Conservation (phyloP, 2,888 invertebrate genomes). For the Hirtodrosophila trivittata region DNA sequence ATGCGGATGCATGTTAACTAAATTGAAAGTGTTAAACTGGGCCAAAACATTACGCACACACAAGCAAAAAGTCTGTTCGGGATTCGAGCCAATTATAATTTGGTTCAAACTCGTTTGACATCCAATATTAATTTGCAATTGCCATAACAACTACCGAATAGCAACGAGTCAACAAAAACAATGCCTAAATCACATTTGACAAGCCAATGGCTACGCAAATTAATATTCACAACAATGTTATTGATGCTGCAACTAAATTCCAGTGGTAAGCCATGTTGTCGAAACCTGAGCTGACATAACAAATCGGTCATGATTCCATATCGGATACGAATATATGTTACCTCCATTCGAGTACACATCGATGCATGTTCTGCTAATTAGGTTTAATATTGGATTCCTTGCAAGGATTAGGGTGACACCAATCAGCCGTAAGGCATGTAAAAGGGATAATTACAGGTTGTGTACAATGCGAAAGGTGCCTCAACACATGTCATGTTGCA, state of each 20-base stretch:
- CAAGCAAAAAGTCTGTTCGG: constrained; percentile 19
- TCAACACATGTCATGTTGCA: too few species aligned
- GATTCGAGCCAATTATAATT: constrained; percentile 26
- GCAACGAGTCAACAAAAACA: constrained; percentile 35
- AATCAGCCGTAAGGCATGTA: too few species aligned
- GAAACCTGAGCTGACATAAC: constrained; percentile 1
- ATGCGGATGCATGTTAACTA: constrained; percentile 19
- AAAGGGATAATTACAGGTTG: too few species aligned
- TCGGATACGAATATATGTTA: constrained; percentile 3
- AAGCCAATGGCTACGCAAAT: constrained; percentile 50
- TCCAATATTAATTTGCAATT: constrained; percentile 14
- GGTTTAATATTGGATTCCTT: too few species aligned
- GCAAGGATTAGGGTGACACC: too few species aligned
- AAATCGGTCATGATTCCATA: constrained; percentile 12
- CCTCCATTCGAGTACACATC: too few species aligned
- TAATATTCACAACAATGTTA: constrained; percentile 53
- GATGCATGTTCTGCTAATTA: too few species aligned
- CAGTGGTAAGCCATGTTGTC: constrained; percentile 53
- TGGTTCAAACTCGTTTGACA: constrained; percentile 2
- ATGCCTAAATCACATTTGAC: constrained; percentile 50
- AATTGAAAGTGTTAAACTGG: constrained; percentile 55
- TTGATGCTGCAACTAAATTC: constrained; percentile 53
- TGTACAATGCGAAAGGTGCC: too few species aligned
- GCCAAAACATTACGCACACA: constrained; percentile 31
- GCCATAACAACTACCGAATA: constrained; percentile 9